A percentile compares a stretch with the other conserved stretches of the same genome.
These are phyloP conservation scores for Sebastes kiyomatsui DNA, from an alignment of 2,797 vertebrate genomes.

Conservation along the genomic window DNA sequence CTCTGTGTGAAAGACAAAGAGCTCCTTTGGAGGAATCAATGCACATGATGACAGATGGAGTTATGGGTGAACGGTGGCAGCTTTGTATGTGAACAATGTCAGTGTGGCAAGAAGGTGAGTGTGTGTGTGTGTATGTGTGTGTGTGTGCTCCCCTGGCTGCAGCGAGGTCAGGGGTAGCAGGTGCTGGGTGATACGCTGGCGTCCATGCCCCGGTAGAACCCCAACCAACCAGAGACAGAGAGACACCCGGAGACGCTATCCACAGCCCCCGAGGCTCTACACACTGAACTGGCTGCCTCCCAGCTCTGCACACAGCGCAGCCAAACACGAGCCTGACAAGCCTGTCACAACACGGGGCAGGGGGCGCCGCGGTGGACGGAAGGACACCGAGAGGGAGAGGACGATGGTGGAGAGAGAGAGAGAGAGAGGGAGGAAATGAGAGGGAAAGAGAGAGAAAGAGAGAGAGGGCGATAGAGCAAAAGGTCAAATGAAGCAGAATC, in stretches of 20 bases:
- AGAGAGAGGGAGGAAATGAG: neutral
- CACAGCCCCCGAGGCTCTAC: constrained; percentile 5
- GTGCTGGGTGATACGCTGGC: constrained; percentile 63
- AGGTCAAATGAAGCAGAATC: constrained; percentile 61
- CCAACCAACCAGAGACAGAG: constrained; percentile 39
- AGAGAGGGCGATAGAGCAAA: constrained; percentile 35
- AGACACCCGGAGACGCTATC: neutral
- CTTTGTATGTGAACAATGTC: constrained; percentile 40
- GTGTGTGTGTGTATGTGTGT: constrained; percentile 5
- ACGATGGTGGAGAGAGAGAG: neutral
- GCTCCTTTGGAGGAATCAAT: constrained; percentile 50
- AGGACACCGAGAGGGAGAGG: constrained; percentile 4
- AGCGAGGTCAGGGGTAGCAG: constrained; percentile 65
- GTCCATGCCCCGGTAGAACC: constrained; percentile 32
- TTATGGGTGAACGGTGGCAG: constrained; percentile 51
- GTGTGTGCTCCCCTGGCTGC: constrained; percentile 21
- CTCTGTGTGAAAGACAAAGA: constrained; percentile 47
- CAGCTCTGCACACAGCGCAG: constrained; percentile 14
- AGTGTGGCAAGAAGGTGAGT: constrained; percentile 32
- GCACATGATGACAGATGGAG: constrained; percentile 58
- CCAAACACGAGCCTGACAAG: constrained; percentile 44
- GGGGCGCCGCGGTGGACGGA: constrained; percentile 19
- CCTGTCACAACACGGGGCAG: constrained; percentile 66
- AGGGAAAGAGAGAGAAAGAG: neutral
- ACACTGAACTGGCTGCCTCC: constrained; percentile 41